Base-by-base conservation (phyloP, 2,113 vertebrate species). In the Pachycephala philippinensis region DNA sequence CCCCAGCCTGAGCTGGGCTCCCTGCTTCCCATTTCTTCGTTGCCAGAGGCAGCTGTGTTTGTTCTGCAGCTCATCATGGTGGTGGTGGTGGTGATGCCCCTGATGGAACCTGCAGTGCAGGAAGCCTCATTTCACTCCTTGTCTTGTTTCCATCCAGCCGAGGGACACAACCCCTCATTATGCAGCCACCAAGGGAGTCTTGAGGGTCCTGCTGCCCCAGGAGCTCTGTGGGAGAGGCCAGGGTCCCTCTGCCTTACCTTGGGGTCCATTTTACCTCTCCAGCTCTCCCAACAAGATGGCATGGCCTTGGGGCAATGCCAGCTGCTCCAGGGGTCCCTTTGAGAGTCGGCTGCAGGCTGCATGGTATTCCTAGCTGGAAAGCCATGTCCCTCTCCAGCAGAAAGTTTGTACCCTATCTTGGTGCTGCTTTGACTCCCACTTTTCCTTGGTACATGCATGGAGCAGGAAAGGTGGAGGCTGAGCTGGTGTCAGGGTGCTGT, bases 231-330 rank as follows among this genome's bases (percentile, higher is more conserved):
- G 15, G 15, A 16, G 26, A 80, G 26, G 20, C 28, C 64, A 52
- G 28, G 7, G 11, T 83, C 42, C 16, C 35, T 66, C 76, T 68
- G 47, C 30, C 23, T 71, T 75, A 8, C 23, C 80, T 23, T 76
- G 44, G 14, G 12, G 13, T 68, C 42, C 30, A 61, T 61, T 64
- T 60, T 63, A 66, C 66, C 35, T 49, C n/a, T 70, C 35, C 3
- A 5, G 13, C 47, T 85, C 50, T 85, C 42, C 24, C 16, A 57
- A 7, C 33, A 66, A 45, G 22, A n/a, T 9, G 7, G 13, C 9
- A 26, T 10, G 23, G 24, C 24, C 10, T 23, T 0, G 0, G n/a
- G 13, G n/a, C 31, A 52, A 39, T 23, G 40, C 18, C 1, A 2
- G 57, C 27, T 87, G 42, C 27, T 57, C 1, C 1, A 64, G 65